A percentile compares a stretch with the other conserved stretches of the same genome.
Evolutionary conservation across 2,888 invertebrate species (phyloP).

Genomic region (Taenaris catops): DNA sequence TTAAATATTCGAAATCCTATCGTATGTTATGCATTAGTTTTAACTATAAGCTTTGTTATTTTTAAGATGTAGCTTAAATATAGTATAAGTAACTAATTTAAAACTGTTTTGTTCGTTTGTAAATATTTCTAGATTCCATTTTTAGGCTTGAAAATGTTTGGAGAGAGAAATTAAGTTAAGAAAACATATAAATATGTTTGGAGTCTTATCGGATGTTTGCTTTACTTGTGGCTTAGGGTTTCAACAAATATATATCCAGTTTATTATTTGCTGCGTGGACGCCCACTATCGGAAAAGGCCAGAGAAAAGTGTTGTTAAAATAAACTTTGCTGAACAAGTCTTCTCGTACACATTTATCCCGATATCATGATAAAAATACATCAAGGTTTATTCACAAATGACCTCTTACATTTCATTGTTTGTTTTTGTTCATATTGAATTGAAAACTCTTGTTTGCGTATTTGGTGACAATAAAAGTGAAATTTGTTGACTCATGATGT

Average conservation of each 20-base stretch:
- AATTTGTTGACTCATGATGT: background rate
- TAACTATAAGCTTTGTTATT: too few species aligned
- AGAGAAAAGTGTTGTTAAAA: constrained; percentile 20
- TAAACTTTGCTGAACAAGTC: constrained; percentile 15
- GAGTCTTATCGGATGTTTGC: background rate
- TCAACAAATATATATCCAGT: background rate
- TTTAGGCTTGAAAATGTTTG: too few species aligned
- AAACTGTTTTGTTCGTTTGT: background rate
- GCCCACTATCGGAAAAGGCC: constrained; percentile 19
- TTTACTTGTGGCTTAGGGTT: background rate
- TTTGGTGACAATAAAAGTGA: constrained; percentile 1
- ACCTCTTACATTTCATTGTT: constrained; percentile 19
- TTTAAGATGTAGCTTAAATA: too few species aligned
- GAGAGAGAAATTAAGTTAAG: too few species aligned
- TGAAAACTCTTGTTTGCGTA: constrained; percentile 7
- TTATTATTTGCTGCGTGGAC: constrained; percentile 14
- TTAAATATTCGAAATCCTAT: too few species aligned
- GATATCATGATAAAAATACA: constrained; percentile 17
- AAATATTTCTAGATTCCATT: too few species aligned
- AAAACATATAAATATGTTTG: background rate
- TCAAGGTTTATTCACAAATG: constrained; percentile 11
- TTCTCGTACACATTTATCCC: constrained; percentile 14
- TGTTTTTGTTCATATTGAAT: constrained; percentile 10
- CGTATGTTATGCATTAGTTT: too few species aligned
- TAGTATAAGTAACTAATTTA: too few species aligned